Percentiles rank a stretch among this genome's conserved stretches.
Evolutionary conservation across 2,797 vertebrate species (phyloP).

Genomic region (Arctocebus calabarensis): DNA sequence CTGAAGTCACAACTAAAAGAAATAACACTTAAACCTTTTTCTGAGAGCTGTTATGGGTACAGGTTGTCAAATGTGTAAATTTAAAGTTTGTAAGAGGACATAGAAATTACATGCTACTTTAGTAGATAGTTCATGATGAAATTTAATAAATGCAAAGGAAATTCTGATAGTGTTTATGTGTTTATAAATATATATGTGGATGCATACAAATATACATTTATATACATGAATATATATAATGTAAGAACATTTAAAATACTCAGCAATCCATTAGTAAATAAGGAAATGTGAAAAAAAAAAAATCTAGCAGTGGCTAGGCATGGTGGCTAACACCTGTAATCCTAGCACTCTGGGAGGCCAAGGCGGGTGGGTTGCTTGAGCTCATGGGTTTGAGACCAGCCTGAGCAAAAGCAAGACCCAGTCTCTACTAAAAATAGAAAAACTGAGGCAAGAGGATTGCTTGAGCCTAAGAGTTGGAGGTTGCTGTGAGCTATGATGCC

Average conservation of each 20-base stretch:
- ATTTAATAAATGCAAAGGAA: constrained; percentile 21
- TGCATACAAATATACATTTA: background rate
- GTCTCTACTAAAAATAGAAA: no score
- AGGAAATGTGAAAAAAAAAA: constrained; percentile 12
- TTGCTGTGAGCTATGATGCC: no score
- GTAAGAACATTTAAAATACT: background rate
- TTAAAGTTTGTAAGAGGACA: background rate
- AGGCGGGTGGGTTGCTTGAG: no score
- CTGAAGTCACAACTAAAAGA: constrained; percentile 42
- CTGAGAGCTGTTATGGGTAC: background rate
- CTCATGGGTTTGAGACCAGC: no score
- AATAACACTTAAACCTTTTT: background rate
- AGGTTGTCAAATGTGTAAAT: background rate
- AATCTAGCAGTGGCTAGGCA: no score
- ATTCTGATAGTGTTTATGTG: background rate
- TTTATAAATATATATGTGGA: background rate
- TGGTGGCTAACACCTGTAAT: no score
- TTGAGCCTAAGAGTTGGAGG: no score
- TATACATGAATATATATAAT: background rate
- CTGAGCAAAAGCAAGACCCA: no score
- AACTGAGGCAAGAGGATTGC: no score
- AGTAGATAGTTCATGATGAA: background rate
- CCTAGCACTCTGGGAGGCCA: no score
- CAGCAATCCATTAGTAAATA: background rate
- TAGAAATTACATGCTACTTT: background rate